phyloP scores from a whole-genome alignment of 2,888 invertebrate species.

The Ophioninae sp. region DNA sequence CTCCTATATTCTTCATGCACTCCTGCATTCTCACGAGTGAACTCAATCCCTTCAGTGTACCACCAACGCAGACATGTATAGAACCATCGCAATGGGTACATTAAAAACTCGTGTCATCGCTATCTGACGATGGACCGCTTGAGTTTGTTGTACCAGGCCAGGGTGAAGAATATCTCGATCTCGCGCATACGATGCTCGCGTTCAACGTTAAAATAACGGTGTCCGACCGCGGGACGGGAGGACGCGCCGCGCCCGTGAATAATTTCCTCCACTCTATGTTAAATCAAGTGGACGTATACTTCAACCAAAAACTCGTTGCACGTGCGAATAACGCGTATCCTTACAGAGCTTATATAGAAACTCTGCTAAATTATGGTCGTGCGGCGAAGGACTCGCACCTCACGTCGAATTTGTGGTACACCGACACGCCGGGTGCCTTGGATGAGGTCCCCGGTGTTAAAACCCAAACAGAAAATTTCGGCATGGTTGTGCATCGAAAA shows the following conservation, averaged over 20 bases:
- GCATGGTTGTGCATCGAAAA: neutral
- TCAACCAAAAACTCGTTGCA: neutral
- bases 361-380: no score
- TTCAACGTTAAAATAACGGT: no score
- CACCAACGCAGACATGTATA: constrained; percentile 65
- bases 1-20: no score
- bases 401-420: neutral
- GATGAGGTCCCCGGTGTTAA: neutral
- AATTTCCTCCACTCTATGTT: no score
- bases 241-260: no score
- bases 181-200: no score
- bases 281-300: neutral
- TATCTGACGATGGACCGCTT: neutral
- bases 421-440: neutral
- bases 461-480: neutral
- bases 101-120: neutral
- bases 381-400: no score
- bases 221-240: no score
- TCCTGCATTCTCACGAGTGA: no score
- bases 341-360: neutral
- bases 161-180: no score
- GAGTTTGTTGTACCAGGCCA: no score
- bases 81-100: no score
- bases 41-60: constrained; percentile 51
- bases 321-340: neutral